Percentiles rank a stretch among this genome's conserved stretches.
phyloP scores from a whole-genome alignment of 2,113 vertebrate species.

The Crotalus horridus region DNA sequence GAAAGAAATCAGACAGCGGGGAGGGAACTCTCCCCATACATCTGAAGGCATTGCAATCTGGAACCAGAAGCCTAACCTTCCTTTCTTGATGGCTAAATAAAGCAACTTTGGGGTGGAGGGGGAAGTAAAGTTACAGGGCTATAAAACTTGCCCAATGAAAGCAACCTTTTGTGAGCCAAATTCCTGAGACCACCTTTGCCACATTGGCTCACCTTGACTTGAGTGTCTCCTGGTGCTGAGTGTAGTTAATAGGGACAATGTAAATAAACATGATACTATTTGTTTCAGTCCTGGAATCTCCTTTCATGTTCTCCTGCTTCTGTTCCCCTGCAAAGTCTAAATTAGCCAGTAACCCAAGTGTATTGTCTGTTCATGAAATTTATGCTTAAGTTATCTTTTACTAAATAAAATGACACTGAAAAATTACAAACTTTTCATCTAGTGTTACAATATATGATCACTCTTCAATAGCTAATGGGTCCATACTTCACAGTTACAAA shows the following conservation, averaged over 20 bases:
- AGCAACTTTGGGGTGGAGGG: neutral
- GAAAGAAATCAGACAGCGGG: no score
- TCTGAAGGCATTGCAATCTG: no score
- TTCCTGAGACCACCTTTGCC: neutral
- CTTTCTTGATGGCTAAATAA: neutral
- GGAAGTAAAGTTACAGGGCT: neutral
- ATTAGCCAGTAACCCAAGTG: neutral
- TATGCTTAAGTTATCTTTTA: neutral
- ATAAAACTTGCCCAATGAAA: neutral
- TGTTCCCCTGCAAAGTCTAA: neutral
- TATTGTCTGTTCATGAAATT: neutral
- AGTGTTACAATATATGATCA: neutral
- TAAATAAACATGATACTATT: neutral
- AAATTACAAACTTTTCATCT: neutral
- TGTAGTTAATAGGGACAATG: neutral
- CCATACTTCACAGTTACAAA: neutral
- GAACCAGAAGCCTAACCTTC: neutral
- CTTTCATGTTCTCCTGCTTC: neutral
- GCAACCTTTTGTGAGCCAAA: neutral
- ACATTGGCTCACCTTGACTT: neutral
- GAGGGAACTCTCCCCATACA: no score
- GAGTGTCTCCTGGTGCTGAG: neutral
- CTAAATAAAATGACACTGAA: neutral
- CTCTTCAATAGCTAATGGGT: neutral
- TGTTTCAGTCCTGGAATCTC: neutral